Evolutionary conservation across 1,140 invertebrate species (phyloP).

Genomic region (Copidosoma floridanum): DNA sequence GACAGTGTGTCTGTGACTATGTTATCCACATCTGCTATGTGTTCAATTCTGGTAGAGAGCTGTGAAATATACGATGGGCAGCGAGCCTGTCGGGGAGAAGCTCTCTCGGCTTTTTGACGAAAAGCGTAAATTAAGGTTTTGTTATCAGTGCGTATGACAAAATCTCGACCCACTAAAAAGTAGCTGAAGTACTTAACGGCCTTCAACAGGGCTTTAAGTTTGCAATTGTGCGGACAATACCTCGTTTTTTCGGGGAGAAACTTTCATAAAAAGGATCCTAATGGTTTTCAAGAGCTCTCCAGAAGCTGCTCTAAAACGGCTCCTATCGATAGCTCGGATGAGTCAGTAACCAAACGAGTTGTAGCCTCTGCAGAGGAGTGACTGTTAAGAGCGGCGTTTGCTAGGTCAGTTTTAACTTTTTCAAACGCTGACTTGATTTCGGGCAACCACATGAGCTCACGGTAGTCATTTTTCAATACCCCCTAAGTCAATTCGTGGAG

Average conservation of each 20-base stretch:
- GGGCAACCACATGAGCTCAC: slow-evolving; percentile 1
- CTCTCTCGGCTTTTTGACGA: slow-evolving; percentile 32
- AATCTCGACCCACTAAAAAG: slow-evolving; percentile 35
- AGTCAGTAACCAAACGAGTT: neutral
- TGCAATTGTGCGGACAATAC: slow-evolving; percentile 39
- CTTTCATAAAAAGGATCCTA: slow-evolving; percentile 14
- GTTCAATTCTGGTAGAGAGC: too few relatives aligned
- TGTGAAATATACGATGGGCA: neutral
- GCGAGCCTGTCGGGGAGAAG: neutral
- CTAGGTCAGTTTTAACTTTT: neutral
- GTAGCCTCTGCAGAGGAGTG: neutral
- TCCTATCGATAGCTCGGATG: neutral
- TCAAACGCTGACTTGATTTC: neutral
- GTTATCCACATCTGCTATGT: too few relatives aligned
- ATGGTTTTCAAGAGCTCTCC: neutral
- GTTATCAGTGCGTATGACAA: slow-evolving; percentile 22
- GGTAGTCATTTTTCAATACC: neutral
- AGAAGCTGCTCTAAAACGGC: neutral
- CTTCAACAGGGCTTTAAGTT: slow-evolving; percentile 37
- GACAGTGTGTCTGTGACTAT: too few relatives aligned
- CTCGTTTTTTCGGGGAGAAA: slow-evolving; percentile 27
- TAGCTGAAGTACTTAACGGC: slow-evolving; percentile 40
- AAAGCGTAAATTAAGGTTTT: slow-evolving; percentile 24
- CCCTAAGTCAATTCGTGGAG: neutral
- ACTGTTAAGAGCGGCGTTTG: neutral